These are phyloP conservation scores for Neodiprion fabricii DNA, from an alignment of 1,140 invertebrate genomes.

Conservation along the genomic window DNA sequence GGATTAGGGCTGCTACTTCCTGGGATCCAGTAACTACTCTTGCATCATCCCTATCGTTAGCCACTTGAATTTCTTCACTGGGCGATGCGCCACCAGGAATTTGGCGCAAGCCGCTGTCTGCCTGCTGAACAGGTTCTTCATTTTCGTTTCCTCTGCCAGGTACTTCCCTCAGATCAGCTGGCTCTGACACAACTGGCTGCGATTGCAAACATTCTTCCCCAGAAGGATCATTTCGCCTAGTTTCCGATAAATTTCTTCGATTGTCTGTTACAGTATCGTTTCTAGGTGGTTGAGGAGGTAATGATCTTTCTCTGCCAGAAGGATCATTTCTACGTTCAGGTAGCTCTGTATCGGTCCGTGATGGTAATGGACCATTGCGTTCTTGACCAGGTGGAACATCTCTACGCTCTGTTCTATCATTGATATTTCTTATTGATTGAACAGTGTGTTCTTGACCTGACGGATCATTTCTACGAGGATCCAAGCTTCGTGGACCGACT, in stretches of 20 bases:
- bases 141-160: slow-evolving; percentile 51
- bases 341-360: slow-evolving; percentile 40
- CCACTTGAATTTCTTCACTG: slow-evolving; percentile 38
- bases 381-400: slow-evolving; percentile 57
- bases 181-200: slow-evolving; percentile 39
- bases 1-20: slow-evolving; percentile 39
- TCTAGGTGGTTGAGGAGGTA: slow-evolving; percentile 49
- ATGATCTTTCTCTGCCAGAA: slow-evolving; percentile 50
- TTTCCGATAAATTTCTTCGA: neutral
- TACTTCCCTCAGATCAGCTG: slow-evolving; percentile 47
- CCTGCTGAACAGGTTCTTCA: slow-evolving; percentile 40
- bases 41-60: slow-evolving; percentile 43
- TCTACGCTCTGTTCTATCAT: slow-evolving; percentile 48
- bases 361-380: slow-evolving; percentile 34
- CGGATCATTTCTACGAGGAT: slow-evolving; percentile 54
- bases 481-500: slow-evolving; percentile 33
- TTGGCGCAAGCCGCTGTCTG: slow-evolving; percentile 45
- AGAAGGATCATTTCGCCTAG: slow-evolving; percentile 42
- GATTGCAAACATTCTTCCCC: slow-evolving; percentile 47
- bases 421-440: slow-evolving; percentile 34
- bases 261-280: slow-evolving; percentile 31
- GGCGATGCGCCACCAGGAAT: slow-evolving; percentile 55
- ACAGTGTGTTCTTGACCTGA: slow-evolving; percentile 52
- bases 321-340: slow-evolving; percentile 56
- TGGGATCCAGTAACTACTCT: slow-evolving; percentile 56